phyloP scores from a whole-genome alignment of 23 tunicate species.

The Halocynthia roretzi region DNA sequence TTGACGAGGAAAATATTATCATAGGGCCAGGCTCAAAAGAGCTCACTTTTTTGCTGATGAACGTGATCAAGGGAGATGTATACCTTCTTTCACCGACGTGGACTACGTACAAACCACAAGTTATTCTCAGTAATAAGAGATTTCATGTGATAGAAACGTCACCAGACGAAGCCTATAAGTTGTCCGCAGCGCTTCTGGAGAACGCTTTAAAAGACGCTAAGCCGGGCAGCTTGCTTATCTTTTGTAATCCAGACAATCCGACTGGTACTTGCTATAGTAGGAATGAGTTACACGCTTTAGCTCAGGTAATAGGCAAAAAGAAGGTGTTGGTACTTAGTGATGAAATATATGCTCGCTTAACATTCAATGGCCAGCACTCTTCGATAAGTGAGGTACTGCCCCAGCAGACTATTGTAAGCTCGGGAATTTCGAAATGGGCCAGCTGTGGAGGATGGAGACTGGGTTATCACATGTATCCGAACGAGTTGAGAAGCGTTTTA shows the following conservation, averaged over 20 bases:
- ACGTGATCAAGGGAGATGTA: constrained; percentile 65
- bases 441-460: constrained; percentile 99
- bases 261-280: constrained; percentile 54
- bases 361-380: constrained; percentile 35
- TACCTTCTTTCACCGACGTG: constrained; percentile 75
- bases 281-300: constrained; percentile 33
- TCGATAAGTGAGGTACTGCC: constrained; percentile 52
- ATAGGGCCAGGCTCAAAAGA: constrained; percentile 98
- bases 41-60: constrained; percentile 57
- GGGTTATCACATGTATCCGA: constrained; percentile 80
- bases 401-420: constrained; percentile 60
- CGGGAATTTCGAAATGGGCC: constrained; percentile 95
- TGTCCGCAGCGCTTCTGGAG: constrained; percentile 46
- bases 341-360: constrained; percentile 81
- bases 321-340: constrained; percentile 71
- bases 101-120: constrained; percentile 87
- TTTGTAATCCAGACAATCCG: constrained; percentile 98
- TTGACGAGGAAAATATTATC: constrained; percentile 42
- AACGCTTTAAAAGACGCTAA: constrained; percentile 18
- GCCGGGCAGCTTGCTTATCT: constrained; percentile 46
- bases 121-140: constrained; percentile 26
- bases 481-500: constrained; percentile 37
- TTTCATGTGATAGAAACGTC: constrained; percentile 31
- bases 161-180: constrained; percentile 54
- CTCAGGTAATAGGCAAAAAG: constrained; percentile 40